A percentile compares a stretch with the other conserved stretches of the same genome.
Conservation (phyloP, 92 coral and sea anemone genomes). For the Parazoanthus swiftii region DNA sequence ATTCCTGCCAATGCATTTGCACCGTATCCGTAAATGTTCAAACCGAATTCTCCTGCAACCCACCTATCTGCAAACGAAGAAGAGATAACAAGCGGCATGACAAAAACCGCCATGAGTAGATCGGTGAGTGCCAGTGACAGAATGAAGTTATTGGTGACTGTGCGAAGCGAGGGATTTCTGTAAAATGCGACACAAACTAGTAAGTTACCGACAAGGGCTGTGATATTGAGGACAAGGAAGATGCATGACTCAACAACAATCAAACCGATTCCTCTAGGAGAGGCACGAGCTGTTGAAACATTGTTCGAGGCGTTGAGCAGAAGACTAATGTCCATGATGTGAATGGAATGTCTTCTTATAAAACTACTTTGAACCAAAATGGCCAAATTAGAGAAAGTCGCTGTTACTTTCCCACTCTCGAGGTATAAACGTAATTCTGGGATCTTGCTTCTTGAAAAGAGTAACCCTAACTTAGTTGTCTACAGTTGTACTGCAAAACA, state of each 20-base stretch:
- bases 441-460: too few relatives aligned
- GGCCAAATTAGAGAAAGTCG: too few relatives aligned
- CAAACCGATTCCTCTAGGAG: not conserved
- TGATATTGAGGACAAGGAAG: not conserved
- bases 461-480: too few relatives aligned
- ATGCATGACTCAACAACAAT: conserved; percentile 1
- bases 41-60: not conserved
- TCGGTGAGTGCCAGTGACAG: conserved; percentile 1
- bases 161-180: not conserved
- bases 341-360: too few relatives aligned
- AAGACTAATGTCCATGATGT: not conserved
- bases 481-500: too few relatives aligned
- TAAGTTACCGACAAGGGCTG: not conserved
- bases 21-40: not conserved
- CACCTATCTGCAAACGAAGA: not conserved
- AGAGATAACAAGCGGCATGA: not conserved
- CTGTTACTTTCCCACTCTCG: too few relatives aligned
- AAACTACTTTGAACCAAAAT: too few relatives aligned
- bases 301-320: not conserved
- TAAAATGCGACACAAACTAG: not conserved
- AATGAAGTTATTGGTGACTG: not conserved
- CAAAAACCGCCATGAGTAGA: not conserved
- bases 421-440: too few relatives aligned
- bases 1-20: not conserved
- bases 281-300: not conserved